Conservation (phyloP, 2,113 vertebrate species). For the Chelonoidis abingdonii region DNA sequence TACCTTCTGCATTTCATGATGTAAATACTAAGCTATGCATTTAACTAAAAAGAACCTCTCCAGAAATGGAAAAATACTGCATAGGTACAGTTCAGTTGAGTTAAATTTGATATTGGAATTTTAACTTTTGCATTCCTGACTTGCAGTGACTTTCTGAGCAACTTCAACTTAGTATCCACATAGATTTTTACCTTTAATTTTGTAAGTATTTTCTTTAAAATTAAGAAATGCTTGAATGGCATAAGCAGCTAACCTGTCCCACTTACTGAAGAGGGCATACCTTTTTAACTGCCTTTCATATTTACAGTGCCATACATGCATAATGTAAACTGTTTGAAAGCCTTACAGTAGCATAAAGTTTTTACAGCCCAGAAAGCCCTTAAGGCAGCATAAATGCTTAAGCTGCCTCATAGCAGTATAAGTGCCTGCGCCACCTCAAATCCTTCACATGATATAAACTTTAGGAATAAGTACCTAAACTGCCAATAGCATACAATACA, state of each 20-base stretch:
- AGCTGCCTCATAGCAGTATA: fast-evolving
- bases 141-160: neutral
- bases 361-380: neutral
- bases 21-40: conserved; percentile 58
- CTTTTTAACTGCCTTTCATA: neutral
- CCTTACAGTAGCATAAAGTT: neutral
- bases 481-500: neutral
- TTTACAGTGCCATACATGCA: fast-evolving
- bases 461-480: neutral
- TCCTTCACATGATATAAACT: neutral
- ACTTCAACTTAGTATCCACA: neutral
- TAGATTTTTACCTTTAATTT: neutral
- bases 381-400: neutral
- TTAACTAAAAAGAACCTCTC: conserved; percentile 41
- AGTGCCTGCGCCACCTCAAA: neutral
- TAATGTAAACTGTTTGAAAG: neutral
- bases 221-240: neutral
- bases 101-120: neutral
- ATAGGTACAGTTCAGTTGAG: neutral
- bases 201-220: neutral
- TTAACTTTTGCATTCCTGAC: neutral
- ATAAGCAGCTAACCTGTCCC: neutral
- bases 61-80: neutral
- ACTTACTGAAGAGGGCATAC: neutral
- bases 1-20: conserved; percentile 48